These are phyloP conservation scores for Botia kubotai DNA, from an alignment of 2,797 vertebrate species.

Conservation along the genomic window DNA sequence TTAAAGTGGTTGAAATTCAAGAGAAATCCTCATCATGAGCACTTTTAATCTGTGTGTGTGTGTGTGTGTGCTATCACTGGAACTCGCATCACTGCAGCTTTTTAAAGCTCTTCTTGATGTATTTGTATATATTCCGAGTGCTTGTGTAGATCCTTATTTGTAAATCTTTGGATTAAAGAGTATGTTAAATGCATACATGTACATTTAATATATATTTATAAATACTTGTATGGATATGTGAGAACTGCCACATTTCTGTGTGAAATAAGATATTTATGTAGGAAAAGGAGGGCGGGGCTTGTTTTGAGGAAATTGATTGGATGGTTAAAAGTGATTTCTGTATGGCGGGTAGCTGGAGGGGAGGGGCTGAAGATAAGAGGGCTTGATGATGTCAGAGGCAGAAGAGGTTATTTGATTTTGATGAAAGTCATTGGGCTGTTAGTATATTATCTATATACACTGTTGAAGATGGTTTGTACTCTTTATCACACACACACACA, in stretches of 20 bases:
- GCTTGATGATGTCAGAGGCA: neutral
- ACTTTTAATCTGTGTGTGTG: constrained; percentile 66
- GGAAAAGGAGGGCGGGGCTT: no score
- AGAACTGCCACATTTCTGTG: no score
- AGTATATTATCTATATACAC: neutral
- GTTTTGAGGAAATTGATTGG: neutral
- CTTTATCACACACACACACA: constrained; percentile 49
- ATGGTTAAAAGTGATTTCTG: neutral
- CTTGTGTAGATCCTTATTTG: neutral
- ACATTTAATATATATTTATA: neutral
- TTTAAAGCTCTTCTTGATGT: no score
- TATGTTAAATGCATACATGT: neutral
- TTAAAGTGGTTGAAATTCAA: constrained; percentile 61
- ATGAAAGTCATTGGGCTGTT: neutral
- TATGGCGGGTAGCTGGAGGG: neutral
- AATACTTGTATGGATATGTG: neutral
- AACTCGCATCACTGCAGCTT: neutral
- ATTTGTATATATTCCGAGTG: neutral
- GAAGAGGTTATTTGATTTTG: neutral
- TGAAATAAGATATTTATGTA: neutral
- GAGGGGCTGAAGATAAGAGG: neutral
- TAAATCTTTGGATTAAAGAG: neutral
- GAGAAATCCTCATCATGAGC: constrained; percentile 67
- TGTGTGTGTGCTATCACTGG: neutral
- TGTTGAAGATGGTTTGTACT: neutral